Evolutionary conservation across 1,140 invertebrate species (phyloP), one percentile per base, ranked within the genome.

Genomic region (Neomicropteryx cornuta): DNA sequence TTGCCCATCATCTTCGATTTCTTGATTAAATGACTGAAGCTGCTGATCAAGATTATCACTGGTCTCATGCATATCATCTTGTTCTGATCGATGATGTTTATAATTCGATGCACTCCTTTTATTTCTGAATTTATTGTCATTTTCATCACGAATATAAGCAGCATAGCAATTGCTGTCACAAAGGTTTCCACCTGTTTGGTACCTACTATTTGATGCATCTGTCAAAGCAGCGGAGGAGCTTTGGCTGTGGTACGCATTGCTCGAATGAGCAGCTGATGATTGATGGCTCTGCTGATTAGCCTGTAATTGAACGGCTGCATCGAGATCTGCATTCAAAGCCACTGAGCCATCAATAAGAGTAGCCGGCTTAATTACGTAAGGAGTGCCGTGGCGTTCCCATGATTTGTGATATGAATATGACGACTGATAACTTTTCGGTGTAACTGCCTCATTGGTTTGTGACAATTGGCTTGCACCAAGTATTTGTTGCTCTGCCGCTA

Each of bases 321-420:
- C n/a, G n/a, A n/a, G n/a, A n/a, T n/a, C n/a, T n/a, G n/a, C n/a
- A n/a, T n/a, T n/a, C n/a, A n/a, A n/a, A n/a, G n/a, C n/a, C n/a
- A n/a, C n/a, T n/a, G n/a, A n/a, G n/a, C n/a, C n/a, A n/a, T n/a
- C n/a, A n/a, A n/a, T n/a, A n/a, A n/a, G n/a, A n/a, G 41, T 22
- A 3, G 39, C 46, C 11, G 65, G 63, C 39, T 58, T 48, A 21
- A 68, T 68, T 10, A 64, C 48, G 24, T 67, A 68, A 19, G 66
- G 66, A 47, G 63, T 62, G 13, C 64, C 66, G 38, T 58, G 61
- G 34, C 59, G 58, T 51, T 67, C 66, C 66, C 66, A 67, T 18
- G 66, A 60, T 43, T 68, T 68, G 23, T 66, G 59, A 41, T 67
- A 67, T 5, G 64, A 60, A 45, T 66, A 67, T 16, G 64, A 66